A percentile compares a stretch with the other conserved stretches of the same genome.
Conservation (phyloP, 2,113 vertebrate species). For the Calyptommatus sinebrachiatus region DNA sequence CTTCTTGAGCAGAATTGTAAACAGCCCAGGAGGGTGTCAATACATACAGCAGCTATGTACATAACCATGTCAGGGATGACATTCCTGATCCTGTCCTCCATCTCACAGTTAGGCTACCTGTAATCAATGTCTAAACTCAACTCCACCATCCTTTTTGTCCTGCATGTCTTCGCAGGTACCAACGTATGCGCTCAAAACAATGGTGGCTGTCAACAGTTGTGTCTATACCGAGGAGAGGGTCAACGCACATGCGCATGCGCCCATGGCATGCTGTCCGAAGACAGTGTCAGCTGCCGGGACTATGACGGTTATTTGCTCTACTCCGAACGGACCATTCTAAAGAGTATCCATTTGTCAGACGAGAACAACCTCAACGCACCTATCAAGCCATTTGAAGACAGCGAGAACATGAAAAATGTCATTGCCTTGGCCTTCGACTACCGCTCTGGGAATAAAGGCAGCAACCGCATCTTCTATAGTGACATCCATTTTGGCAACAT, state of each 20-base stretch:
- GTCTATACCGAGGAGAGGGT: slow-evolving; percentile 82
- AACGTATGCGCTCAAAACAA: slow-evolving; percentile 90
- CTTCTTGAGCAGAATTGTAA: too few species aligned
- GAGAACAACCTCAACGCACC: slow-evolving; percentile 95
- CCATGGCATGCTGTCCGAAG: slow-evolving; percentile 91
- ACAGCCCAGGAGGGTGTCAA: too few species aligned
- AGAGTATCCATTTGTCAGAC: slow-evolving; percentile 94
- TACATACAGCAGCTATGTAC: too few species aligned
- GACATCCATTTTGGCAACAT: slow-evolving; percentile 99
- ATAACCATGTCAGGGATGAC: too few species aligned
- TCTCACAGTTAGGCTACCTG: not conserved
- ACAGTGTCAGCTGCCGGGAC: slow-evolving; percentile 85
- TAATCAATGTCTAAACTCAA: not conserved
- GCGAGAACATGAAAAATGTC: slow-evolving; percentile 96
- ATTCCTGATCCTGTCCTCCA: too few species aligned
- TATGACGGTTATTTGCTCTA: slow-evolving; percentile 96
- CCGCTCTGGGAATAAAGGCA: slow-evolving; percentile 79
- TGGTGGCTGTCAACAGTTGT: slow-evolving; percentile 92
- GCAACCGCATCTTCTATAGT: slow-evolving; percentile 94
- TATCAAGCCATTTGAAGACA: slow-evolving; percentile 95
- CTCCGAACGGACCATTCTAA: slow-evolving; percentile 94
- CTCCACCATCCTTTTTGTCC: not conserved
- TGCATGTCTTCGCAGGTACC: slow-evolving; percentile 74
- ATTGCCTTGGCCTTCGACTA: slow-evolving; percentile 95
- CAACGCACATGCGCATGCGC: slow-evolving; percentile 89